phyloP scores from a whole-genome alignment of 2,113 vertebrate species.

The Furnarius figulus region DNA sequence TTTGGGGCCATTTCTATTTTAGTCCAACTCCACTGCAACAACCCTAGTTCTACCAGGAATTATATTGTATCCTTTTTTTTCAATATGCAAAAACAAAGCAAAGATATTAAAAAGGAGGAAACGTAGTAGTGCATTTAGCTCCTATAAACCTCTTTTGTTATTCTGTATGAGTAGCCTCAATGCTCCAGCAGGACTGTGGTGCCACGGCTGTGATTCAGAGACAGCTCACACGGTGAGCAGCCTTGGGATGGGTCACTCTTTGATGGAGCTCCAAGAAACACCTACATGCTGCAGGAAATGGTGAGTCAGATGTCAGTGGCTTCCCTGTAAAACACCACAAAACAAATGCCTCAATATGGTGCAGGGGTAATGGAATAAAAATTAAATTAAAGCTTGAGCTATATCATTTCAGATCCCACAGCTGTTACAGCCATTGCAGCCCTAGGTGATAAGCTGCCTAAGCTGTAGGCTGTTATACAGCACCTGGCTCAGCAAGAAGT shows the following conservation, averaged over 20 bases:
- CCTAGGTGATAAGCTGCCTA: neutral
- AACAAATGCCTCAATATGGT: neutral
- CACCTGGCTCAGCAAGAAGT: neutral
- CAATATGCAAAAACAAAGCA: neutral
- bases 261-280: neutral
- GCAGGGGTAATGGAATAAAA: neutral
- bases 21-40: neutral
- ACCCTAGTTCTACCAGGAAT: neutral
- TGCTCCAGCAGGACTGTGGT: neutral
- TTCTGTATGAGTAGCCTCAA: neutral
- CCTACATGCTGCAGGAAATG: neutral
- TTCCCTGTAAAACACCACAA: neutral
- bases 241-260: rapidly evolving
- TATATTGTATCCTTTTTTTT: neutral
- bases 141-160: neutral
- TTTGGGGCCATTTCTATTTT: neutral
- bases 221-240: neutral
- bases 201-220: neutral
- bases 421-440: neutral
- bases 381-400: neutral
- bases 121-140: neutral
- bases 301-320: conserved; percentile 4
- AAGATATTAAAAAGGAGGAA: neutral
- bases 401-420: neutral
- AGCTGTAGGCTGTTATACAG: neutral